Percentiles rank a stretch among this genome's conserved stretches.
Conservation (phyloP, 2,797 vertebrate genomes). For the Catostomus latipinnis region DNA sequence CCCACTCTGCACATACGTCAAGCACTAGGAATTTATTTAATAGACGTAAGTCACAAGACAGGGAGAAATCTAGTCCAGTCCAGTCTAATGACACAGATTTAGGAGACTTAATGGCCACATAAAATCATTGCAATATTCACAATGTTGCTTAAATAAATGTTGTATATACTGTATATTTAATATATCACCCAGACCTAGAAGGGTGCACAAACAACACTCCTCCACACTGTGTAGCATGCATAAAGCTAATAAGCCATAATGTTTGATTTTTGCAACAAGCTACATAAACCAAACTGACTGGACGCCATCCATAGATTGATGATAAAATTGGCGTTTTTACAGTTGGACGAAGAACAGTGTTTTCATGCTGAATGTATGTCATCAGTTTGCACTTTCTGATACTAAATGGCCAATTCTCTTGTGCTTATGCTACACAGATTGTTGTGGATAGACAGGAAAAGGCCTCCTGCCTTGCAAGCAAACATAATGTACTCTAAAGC, state of each 20-base stretch:
- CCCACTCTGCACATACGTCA: too few species aligned
- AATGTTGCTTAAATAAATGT: too few species aligned
- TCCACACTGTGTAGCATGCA: background rate
- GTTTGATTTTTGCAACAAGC: background rate
- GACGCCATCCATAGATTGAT: background rate
- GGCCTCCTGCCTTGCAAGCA: background rate
- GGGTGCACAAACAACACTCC: background rate
- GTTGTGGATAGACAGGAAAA: constrained; percentile 17
- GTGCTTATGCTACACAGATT: background rate
- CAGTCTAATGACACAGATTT: too few species aligned
- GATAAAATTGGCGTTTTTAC: constrained; percentile 3
- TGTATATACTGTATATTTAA: too few species aligned
- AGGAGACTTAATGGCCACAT: too few species aligned
- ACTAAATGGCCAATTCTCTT: constrained; percentile 8
- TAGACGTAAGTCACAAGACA: too few species aligned
- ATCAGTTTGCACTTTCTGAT: constrained; percentile 3
- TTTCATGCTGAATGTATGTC: constrained; percentile 20
- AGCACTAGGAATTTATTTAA: too few species aligned
- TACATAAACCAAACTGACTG: constrained; percentile 9
- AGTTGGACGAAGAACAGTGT: constrained; percentile 28
- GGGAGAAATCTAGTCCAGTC: too few species aligned
- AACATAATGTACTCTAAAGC: constrained; percentile 17
- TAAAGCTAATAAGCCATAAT: constrained; percentile 4
- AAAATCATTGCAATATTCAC: too few species aligned
- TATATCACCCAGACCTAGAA: background rate